These are phyloP conservation scores for Okapia johnstoni DNA, from an alignment of 2,113 vertebrate species.

Conservation along the genomic window DNA sequence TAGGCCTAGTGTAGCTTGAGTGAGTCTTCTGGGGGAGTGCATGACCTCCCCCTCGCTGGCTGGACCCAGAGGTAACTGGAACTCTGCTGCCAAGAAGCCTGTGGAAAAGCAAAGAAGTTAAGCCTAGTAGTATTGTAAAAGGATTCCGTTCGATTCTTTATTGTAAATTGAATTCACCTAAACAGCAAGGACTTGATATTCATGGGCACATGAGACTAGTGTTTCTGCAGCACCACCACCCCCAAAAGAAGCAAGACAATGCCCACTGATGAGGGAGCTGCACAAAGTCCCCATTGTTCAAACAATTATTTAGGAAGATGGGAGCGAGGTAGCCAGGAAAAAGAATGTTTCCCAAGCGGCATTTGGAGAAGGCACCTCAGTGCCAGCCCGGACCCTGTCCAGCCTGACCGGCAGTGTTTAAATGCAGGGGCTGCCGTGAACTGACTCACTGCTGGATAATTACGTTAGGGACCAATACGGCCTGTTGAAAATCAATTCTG, in stretches of 20 bases:
- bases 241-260: conserved; percentile 51
- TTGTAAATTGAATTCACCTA: conserved; percentile 73
- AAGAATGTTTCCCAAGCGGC: conserved; percentile 12
- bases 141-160: conserved; percentile 58
- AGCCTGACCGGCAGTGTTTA: conserved; percentile 74
- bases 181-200: conserved; percentile 68
- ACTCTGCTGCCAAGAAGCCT: neutral
- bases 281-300: neutral
- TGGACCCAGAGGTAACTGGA: neutral
- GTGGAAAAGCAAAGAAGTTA: neutral
- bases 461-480: conserved; percentile 84
- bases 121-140: conserved; percentile 16
- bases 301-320: neutral
- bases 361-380: conserved; percentile 18
- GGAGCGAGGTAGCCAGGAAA: conserved; percentile 8
- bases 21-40: neutral
- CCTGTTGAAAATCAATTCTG: conserved; percentile 86
- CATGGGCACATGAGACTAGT: conserved; percentile 56
- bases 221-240: conserved; percentile 49
- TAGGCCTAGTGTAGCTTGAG: neutral
- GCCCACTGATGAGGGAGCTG: neutral
- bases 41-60: neutral
- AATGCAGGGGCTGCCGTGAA: conserved; percentile 79
- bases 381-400: conserved; percentile 22
- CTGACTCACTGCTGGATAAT: conserved; percentile 83